These are phyloP conservation scores for Agapornis roseicollis DNA, from an alignment of 2,113 vertebrate species.

Conservation along the genomic window DNA sequence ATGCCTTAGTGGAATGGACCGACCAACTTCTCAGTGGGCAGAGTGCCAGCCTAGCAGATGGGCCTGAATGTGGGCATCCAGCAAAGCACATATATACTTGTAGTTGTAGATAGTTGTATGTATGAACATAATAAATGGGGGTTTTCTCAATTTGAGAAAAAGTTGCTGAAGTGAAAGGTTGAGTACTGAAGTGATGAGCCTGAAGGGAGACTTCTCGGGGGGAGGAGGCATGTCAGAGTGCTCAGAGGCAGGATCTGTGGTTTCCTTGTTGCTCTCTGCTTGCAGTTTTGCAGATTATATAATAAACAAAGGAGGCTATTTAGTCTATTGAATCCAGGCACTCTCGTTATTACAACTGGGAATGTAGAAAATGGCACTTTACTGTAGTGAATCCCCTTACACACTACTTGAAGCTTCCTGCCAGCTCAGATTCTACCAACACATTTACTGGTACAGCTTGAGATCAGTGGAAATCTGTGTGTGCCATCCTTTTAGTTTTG, in stretches of 20 bases:
- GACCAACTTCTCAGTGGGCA: constrained; percentile 48
- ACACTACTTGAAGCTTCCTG: neutral
- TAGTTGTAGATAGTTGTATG: neutral
- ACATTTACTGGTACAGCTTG: neutral
- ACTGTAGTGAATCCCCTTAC: neutral
- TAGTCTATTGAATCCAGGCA: constrained; percentile 17
- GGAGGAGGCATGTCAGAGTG: neutral
- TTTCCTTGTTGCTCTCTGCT: constrained; percentile 14
- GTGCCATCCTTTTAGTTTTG: neutral
- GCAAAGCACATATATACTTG: constrained; percentile 21
- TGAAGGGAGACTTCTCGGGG: neutral
- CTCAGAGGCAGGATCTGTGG: neutral
- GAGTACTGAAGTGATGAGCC: neutral
- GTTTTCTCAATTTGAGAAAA: neutral
- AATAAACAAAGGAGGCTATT: constrained; percentile 47
- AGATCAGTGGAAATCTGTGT: neutral
- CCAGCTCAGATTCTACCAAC: neutral
- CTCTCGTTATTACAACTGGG: constrained; percentile 1
- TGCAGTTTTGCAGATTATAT: constrained; percentile 25
- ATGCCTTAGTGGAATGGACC: constrained; percentile 27
- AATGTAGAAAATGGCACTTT: constrained; percentile 33
- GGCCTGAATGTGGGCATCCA: constrained; percentile 52
- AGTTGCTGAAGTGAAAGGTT: constrained; percentile 8
- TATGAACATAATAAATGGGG: neutral
- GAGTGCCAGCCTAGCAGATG: constrained; percentile 71